Evolutionary conservation across 2,888 invertebrate genomes (phyloP).

Genomic region (Auanema freiburgensis): DNA sequence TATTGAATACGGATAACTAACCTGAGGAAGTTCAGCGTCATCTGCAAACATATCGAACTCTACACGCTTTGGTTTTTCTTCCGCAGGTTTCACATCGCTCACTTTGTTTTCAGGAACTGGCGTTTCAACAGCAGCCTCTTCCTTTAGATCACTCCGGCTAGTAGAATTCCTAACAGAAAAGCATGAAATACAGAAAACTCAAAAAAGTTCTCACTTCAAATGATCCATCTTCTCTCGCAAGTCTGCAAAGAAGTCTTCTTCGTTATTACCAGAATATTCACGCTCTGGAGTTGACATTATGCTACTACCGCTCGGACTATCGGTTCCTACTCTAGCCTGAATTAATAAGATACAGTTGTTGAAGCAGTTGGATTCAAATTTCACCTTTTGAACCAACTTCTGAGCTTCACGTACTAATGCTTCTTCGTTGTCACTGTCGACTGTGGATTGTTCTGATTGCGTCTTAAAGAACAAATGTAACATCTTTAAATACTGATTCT

Average conservation of each 20-base stretch:
- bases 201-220: slow-evolving; percentile 11
- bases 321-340: slow-evolving; percentile 32
- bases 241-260: slow-evolving; percentile 53
- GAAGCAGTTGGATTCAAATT: no score
- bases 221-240: slow-evolving; percentile 55
- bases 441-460: neutral
- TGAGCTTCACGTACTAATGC: slow-evolving; percentile 17
- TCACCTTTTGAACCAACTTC: slow-evolving; percentile 13
- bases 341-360: no score
- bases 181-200: neutral
- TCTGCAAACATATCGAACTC: slow-evolving; percentile 64
- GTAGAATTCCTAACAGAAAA: slow-evolving; percentile 2
- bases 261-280: slow-evolving; percentile 30
- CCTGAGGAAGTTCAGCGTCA: slow-evolving; percentile 53
- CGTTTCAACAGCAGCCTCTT: slow-evolving; percentile 5
- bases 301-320: slow-evolving; percentile 29
- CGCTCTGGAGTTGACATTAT: slow-evolving; percentile 30
- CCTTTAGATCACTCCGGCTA: neutral
- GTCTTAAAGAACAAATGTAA: neutral
- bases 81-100: slow-evolving; percentile 10
- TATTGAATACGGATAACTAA: slow-evolving; percentile 7
- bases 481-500: neutral
- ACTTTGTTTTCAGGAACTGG: slow-evolving; percentile 12
- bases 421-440: slow-evolving; percentile 9
- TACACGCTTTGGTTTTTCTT: slow-evolving; percentile 16